Percentiles rank a stretch among this genome's conserved stretches.
Evolutionary conservation across 2,888 invertebrate genomes (phyloP).

Genomic region (Lathronympha strigana): DNA sequence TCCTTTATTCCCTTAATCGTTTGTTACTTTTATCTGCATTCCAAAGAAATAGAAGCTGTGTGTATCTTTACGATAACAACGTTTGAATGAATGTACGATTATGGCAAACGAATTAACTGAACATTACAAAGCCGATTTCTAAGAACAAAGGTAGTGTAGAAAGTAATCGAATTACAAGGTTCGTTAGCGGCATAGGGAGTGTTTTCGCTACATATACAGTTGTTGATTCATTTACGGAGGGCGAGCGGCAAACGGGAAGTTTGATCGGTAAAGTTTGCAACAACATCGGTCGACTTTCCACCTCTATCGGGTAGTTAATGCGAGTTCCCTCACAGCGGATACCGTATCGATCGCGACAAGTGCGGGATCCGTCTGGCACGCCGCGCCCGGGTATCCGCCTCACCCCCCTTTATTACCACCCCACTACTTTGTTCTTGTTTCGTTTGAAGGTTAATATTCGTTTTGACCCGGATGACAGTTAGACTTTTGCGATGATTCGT

Average conservation of each 20-base stretch:
- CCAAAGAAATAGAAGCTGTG: conserved; percentile 25
- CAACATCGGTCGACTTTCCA: conserved; percentile 80
- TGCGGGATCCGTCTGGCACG: conserved; percentile 77
- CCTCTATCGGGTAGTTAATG: conserved; percentile 76
- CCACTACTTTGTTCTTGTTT: conserved; percentile 77
- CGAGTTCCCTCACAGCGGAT: conserved; percentile 76
- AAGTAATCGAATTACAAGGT: conserved; percentile 38
- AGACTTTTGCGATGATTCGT: conserved; percentile 44
- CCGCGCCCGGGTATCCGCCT: conserved; percentile 65
- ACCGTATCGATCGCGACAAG: conserved; percentile 80
- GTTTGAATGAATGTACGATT: conserved; percentile 25
- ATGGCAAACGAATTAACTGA: conserved; percentile 26
- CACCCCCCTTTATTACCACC: conserved; percentile 49
- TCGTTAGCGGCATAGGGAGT: conserved; percentile 42
- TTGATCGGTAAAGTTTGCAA: conserved; percentile 80
- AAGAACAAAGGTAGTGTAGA: conserved; percentile 29
- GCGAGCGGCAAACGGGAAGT: conserved; percentile 58
- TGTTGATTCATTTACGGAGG: conserved; percentile 70
- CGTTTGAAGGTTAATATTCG: conserved; percentile 82
- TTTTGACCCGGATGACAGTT: conserved; percentile 66
- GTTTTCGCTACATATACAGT: conserved; percentile 52
- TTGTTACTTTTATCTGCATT: conserved; percentile 30
- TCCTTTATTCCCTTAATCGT: conserved; percentile 32
- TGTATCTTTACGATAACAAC: conserved; percentile 23
- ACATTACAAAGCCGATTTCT: conserved; percentile 32